These are phyloP conservation scores for Drosophila busckii DNA, from an alignment of 1,140 invertebrate genomes.

Conservation along the genomic window DNA sequence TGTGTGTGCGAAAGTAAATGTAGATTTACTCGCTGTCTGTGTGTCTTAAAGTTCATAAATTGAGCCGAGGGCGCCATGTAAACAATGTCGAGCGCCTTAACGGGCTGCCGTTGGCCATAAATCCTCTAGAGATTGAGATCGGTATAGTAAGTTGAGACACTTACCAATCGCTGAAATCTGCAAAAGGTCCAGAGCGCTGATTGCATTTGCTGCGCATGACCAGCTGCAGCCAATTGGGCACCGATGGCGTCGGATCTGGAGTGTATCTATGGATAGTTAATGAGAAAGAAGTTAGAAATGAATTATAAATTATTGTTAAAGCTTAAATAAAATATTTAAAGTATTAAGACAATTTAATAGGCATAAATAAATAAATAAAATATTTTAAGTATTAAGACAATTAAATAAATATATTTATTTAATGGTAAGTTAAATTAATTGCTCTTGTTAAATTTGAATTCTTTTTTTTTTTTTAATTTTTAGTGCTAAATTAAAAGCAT, in stretches of 20 bases:
- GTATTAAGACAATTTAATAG: neutral
- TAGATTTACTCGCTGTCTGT: constrained; percentile 22
- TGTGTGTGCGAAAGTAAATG: constrained; percentile 76
- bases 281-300: neutral
- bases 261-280: constrained; percentile 61
- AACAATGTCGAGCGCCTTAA: constrained; percentile 60
- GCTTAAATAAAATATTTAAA: neutral
- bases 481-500: too few relatives aligned
- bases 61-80: constrained; percentile 51
- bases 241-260: constrained; percentile 62
- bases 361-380: too few relatives aligned
- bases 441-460: too few relatives aligned
- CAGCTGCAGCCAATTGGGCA: constrained; percentile 78
- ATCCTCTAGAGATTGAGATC: constrained; percentile 49
- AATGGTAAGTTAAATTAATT: too few relatives aligned
- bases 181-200: constrained; percentile 30
- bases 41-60: constrained; percentile 71
- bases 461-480: too few relatives aligned
- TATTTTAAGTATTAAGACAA: too few relatives aligned
- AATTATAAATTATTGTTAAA: neutral
- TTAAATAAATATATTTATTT: too few relatives aligned
- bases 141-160: constrained; percentile 28
- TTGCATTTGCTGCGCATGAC: constrained; percentile 78
- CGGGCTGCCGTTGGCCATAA: constrained; percentile 66
- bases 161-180: constrained; percentile 56